Base-by-base conservation (phyloP, 2,113 vertebrate species). In the Nerophis ophidion region DNA sequence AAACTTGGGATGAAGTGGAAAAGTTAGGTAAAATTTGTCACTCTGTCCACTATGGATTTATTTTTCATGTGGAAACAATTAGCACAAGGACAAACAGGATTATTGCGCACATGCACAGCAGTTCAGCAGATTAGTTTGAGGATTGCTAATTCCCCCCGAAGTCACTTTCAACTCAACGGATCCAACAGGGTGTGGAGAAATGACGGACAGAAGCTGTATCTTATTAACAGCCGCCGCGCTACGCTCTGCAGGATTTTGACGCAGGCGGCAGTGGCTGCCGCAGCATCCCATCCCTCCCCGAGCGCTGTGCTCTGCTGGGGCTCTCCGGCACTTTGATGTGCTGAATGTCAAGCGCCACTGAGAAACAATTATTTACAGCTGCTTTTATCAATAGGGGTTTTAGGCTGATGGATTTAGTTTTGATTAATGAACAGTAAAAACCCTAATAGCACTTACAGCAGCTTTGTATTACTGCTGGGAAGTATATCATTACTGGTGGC, bases 21-120 rank as follows among this genome's bases (percentile, higher is more conserved):
- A 79, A 80, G 66, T 83, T 76, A 57, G 48, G 8, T 48, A 36
- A 84, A 80, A 81, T 57, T 62, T 59, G 65, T 76, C 63, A 66
- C 73, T 77, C 58, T 70, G 44, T 61, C 54, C 14, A 17, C 60
- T 64, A 67, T 73, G 74, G 79, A 79, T 80, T 78, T 75, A 79
- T 79, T 83, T 83, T 75, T 76, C 71, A 80, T 63, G 81, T 61
- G 67, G 70, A 82, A 73, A 80, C 73, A 86, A 86, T 87, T 85
- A 87, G 73, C 66, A 66, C 79, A 79, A 81, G 82, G 81, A 87
- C 83, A 86, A 87, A 86, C 66, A 83, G 77, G 81, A 88, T 85
- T 87, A 85, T 85, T 82, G 49, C 75, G 71, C 51, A 61, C 50
- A 79, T 76, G 68, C 72, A 46, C 65, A 66, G 80, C 65, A 66